Evolutionary conservation across 2,113 vertebrate species (phyloP).

Genomic region (Uropsilus gracilis): DNA sequence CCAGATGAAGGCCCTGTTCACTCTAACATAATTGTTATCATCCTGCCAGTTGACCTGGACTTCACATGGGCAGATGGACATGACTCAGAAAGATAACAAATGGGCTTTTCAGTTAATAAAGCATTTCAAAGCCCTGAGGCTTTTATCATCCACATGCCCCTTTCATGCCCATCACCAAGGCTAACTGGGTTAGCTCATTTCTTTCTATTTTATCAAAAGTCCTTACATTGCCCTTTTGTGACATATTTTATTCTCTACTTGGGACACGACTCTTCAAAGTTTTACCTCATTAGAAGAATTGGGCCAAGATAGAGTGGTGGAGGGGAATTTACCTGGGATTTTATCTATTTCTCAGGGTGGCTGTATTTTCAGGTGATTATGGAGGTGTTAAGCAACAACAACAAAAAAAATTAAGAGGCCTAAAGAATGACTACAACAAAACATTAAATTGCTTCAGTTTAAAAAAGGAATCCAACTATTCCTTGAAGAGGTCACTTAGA

Average conservation of each 20-base stretch:
- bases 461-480: background rate
- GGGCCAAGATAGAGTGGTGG: background rate
- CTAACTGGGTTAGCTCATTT: slow-evolving; percentile 16
- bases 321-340: background rate
- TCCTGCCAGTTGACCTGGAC: background rate
- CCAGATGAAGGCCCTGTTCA: background rate
- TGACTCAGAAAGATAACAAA: background rate
- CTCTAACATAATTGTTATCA: background rate
- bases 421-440: background rate
- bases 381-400: background rate
- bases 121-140: background rate
- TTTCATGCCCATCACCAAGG: background rate
- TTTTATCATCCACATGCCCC: background rate
- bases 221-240: background rate
- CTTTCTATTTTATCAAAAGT: background rate
- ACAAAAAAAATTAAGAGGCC: background rate
- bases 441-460: background rate
- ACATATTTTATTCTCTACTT: slow-evolving; percentile 27
- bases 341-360: background rate
- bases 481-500: background rate
- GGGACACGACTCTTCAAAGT: background rate
- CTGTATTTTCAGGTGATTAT: background rate
- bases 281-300: slow-evolving; percentile 18
- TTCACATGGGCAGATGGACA: background rate
- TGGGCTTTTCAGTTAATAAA: background rate